These are phyloP conservation scores for Artemia sinica DNA, from an alignment of 2,888 invertebrate genomes.

Conservation along the genomic window DNA sequence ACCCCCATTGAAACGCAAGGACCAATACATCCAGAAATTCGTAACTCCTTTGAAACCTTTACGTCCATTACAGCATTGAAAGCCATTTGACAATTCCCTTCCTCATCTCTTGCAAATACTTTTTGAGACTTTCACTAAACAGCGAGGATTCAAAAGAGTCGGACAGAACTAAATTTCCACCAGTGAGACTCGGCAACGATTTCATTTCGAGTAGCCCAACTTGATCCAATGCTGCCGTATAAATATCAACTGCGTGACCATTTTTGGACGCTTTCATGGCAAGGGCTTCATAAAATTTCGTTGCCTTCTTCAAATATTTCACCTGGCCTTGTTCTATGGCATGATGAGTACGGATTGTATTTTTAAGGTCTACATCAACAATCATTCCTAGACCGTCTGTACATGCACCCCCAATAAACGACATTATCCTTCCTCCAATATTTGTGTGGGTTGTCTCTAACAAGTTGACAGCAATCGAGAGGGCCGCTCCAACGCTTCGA, in stretches of 20 bases:
- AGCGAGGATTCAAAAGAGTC: constrained; percentile 97
- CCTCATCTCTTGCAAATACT: constrained; percentile 77
- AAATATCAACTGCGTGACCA: constrained; percentile 91
- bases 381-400: constrained; percentile 95
- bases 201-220: constrained; percentile 98
- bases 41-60: constrained; percentile 85
- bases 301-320: constrained; percentile 93
- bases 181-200: constrained; percentile 86
- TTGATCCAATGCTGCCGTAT: constrained; percentile 95
- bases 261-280: constrained; percentile 81
- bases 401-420: constrained; percentile 93
- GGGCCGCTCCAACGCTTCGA: constrained; percentile 86
- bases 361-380: constrained; percentile 89
- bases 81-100: constrained; percentile 79
- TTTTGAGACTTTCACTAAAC: constrained; percentile 98
- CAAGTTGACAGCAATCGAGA: constrained; percentile 86
- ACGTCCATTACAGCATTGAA: constrained; percentile 93
- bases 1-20: constrained; percentile 85
- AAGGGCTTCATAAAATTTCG: constrained; percentile 86
- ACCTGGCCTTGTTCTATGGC: constrained; percentile 97
- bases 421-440: constrained; percentile 84
- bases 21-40: constrained; percentile 66
- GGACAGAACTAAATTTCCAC: constrained; percentile 98
- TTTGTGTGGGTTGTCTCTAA: constrained; percentile 94
- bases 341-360: constrained; percentile 93